Evolutionary conservation across 1,140 invertebrate species (phyloP).

Genomic region (Scaptomyza montana): DNA sequence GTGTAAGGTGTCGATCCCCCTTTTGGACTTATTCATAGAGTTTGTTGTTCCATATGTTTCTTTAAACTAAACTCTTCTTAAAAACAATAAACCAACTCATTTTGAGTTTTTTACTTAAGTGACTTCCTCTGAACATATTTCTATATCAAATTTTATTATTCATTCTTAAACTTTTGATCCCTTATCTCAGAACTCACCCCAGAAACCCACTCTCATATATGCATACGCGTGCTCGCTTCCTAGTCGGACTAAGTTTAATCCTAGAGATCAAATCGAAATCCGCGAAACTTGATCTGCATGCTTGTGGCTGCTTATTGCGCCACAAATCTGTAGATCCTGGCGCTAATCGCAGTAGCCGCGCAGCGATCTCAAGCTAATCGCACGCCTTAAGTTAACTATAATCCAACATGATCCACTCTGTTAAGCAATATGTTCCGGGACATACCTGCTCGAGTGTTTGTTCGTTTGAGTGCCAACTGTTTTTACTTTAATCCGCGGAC

Average conservation of each 20-base stretch:
- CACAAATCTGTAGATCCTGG: constrained; percentile 52
- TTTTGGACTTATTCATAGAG: neutral
- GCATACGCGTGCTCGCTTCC: constrained; percentile 27
- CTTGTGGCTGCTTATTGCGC: constrained; percentile 64
- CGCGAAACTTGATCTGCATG: constrained; percentile 28
- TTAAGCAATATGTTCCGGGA: constrained; percentile 43
- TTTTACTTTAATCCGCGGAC: constrained; percentile 66
- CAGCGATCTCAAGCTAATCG: constrained; percentile 42
- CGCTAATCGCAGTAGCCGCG: constrained; percentile 50
- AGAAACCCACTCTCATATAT: constrained; percentile 12
- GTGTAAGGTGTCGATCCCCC: neutral
- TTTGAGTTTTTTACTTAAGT: too few relatives aligned
- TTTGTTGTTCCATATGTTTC: too few relatives aligned
- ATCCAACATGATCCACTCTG: constrained; percentile 56
- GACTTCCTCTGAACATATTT: too few relatives aligned
- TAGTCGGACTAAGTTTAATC: constrained; percentile 45
- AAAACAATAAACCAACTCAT: too few relatives aligned
- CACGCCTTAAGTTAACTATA: constrained; percentile 73
- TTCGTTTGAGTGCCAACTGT: constrained; percentile 48
- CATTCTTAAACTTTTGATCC: neutral
- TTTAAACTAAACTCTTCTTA: too few relatives aligned
- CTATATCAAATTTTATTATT: too few relatives aligned
- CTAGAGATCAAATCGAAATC: constrained; percentile 58
- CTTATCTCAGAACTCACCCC: neutral
- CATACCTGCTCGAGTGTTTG: constrained; percentile 8